phyloP scores from a whole-genome alignment of 2,797 vertebrate species.

The Decapterus maruadsi region DNA sequence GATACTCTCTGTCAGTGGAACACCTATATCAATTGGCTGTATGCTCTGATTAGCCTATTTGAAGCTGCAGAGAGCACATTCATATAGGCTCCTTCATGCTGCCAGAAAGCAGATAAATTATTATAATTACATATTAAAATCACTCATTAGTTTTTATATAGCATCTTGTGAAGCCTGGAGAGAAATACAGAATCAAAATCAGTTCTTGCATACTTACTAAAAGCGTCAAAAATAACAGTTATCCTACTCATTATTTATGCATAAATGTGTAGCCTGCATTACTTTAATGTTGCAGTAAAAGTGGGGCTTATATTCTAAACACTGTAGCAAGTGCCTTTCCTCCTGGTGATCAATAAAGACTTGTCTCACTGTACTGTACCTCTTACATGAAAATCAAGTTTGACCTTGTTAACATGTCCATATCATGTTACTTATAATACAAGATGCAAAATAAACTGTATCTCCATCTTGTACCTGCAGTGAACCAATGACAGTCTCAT shows the following conservation, averaged over 20 bases:
- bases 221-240: not conserved
- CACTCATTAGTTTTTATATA: not conserved
- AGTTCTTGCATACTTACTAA: not conserved
- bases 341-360: not conserved
- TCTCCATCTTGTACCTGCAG: too few species aligned
- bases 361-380: not conserved
- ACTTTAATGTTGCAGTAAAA: not conserved
- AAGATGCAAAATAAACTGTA: too few species aligned
- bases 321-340: not conserved
- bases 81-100: not conserved
- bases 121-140: conserved; percentile 12
- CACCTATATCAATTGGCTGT: too few species aligned
- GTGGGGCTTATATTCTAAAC: not conserved
- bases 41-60: not conserved
- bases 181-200: not conserved
- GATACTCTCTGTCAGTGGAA: not conserved
- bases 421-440: too few species aligned
- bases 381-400: too few species aligned
- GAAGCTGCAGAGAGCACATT: conserved; percentile 3
- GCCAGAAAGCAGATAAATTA: not conserved
- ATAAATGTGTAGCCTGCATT: conserved; percentile 1
- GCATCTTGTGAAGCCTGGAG: not conserved
- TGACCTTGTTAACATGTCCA: too few species aligned
- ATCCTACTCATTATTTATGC: not conserved
- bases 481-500: too few species aligned